Evolutionary conservation across 2,113 vertebrate species (phyloP), one percentile per base, ranked within the genome.

Genomic region (Scatophagus argus): DNA sequence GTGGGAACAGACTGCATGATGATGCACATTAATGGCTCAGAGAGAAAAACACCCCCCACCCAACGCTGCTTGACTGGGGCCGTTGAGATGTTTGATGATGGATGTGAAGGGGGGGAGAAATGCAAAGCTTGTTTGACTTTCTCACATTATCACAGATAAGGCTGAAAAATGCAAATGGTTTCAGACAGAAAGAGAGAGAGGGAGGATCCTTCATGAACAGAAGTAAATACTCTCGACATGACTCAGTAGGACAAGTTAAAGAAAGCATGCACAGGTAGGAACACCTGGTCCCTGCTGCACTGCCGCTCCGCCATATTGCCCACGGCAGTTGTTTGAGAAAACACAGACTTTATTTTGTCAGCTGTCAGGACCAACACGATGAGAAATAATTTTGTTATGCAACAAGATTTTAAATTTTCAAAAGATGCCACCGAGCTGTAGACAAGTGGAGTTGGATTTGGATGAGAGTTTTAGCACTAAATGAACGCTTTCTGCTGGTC

Each of bases 1-100:
- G 66, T 80, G 84, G 86, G 85, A 90, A 65, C 84, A 85, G 76
- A 65, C 70, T 80, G 77, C 72, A 61, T 62, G 72, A 88, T 90
- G 83, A 91, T 88, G 83, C 82, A 91, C 83, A 67, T 83, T 91
- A 86, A 81, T 19, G 74, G 60, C 78, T 84, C 55, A 44, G 65
- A 71, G 81, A 81, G 74, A 79, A 76, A 67, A 81, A 46, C 43
- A 5, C 38, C 38, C 8, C 44, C 17, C 17, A 17, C 60, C 19
- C 25, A 7, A 68, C 23, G 17, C 73, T 31, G 81, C 60, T 54
- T 32, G 60, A 49, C 55, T 62, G 41, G 23, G 54, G 54, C 38
- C 19, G 34, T 68, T 31, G 84, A 77, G 63, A 66, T 77, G 63
- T 82, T 82, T 78, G 65, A 58, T 55, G 61, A 56, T 29, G 21